Evolutionary conservation across 2,113 vertebrate species (phyloP).

Genomic region (Seriola quinqueradiata): DNA sequence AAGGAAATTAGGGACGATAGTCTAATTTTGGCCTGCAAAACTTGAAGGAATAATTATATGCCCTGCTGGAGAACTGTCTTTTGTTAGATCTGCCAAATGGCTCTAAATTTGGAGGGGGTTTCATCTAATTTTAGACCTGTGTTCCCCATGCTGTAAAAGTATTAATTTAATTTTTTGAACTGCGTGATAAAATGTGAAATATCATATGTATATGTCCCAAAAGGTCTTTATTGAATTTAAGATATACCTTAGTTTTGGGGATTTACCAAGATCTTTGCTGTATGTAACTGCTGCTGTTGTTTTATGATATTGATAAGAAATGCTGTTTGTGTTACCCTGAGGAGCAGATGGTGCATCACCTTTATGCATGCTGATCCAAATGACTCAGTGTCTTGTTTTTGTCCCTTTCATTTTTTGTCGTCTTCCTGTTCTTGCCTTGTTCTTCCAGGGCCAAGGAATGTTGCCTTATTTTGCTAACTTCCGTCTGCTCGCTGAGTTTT

Average conservation of each 20-base stretch:
- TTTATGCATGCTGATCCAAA: conserved; percentile 21
- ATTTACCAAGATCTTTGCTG: background rate
- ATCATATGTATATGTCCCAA: background rate
- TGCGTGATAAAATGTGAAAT: background rate
- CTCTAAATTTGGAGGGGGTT: conserved; percentile 39
- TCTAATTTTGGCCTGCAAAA: conserved; percentile 50
- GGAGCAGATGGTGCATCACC: conserved; percentile 6
- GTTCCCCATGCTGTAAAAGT: background rate
- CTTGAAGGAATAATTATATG: conserved; percentile 39
- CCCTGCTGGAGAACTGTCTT: conserved; percentile 37
- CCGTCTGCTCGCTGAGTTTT: conserved; percentile 97
- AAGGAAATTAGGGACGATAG: conserved; percentile 14
- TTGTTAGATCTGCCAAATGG: conserved; percentile 52
- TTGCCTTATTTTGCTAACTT: conserved; percentile 96
- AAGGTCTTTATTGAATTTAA: background rate
- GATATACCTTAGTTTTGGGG: background rate
- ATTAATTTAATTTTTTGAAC: background rate
- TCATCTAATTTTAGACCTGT: conserved; percentile 8
- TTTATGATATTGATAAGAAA: background rate
- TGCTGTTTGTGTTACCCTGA: conserved; percentile 6
- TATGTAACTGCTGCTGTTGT: background rate
- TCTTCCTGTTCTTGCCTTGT: conserved; percentile 78
- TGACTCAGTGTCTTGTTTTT: conserved; percentile 57
- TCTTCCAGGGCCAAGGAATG: conserved; percentile 88
- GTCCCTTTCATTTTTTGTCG: conserved; percentile 75